Evolutionary conservation across 1,140 invertebrate species (phyloP).

Genomic region (Heliconius hewitsoni): DNA sequence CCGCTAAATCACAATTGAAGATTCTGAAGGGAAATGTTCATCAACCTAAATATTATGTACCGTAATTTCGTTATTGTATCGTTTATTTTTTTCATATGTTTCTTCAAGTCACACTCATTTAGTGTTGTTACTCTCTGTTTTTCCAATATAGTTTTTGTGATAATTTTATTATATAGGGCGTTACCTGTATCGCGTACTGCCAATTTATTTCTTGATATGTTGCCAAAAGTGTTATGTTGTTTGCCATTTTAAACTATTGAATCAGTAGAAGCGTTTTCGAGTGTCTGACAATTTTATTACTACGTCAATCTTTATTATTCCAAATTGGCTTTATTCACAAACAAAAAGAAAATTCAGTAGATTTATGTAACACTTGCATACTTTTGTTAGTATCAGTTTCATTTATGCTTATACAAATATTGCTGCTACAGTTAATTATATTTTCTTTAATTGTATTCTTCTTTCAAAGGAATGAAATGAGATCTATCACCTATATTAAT

Average conservation of each 20-base stretch:
- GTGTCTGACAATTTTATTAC: slow-evolving; percentile 17
- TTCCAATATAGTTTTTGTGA: not conserved
- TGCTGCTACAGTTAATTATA: not conserved
- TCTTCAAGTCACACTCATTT: not conserved
- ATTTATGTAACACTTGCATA: not conserved
- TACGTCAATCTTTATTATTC: slow-evolving; percentile 20
- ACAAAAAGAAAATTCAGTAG: not conserved
- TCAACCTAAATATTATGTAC: not conserved
- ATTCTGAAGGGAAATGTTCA: not conserved
- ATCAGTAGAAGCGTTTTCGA: slow-evolving; percentile 18
- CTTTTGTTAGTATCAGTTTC: not conserved
- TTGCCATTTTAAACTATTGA: slow-evolving; percentile 29
- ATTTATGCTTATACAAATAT: not conserved
- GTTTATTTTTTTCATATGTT: not conserved
- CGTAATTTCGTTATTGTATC: not conserved
- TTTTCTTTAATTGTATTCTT: not conserved
- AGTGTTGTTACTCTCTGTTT: not conserved
- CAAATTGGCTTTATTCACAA: not conserved
- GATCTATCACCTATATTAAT: not conserved
- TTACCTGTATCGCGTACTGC: slow-evolving; percentile 16
- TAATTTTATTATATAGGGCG: not conserved
- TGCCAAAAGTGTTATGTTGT: slow-evolving; percentile 31
- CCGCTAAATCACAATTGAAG: not conserved
- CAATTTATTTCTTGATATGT: slow-evolving; percentile 31
- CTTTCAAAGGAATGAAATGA: not conserved